Evolutionary conservation across 2,797 vertebrate genomes (phyloP).

Genomic region (Gambusia yucatana): DNA sequence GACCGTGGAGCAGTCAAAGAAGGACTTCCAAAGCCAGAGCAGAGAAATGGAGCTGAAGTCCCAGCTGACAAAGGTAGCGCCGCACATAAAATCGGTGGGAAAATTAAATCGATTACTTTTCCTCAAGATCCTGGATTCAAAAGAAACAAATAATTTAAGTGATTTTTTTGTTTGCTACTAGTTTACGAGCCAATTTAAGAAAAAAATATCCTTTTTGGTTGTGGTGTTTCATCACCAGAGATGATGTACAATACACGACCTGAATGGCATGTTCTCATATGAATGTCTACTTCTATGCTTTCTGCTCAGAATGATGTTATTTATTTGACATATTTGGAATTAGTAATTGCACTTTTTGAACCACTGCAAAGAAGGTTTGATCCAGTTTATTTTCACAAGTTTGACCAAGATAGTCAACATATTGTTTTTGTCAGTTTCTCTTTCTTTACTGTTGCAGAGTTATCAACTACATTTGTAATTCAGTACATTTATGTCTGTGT

Average conservation of each 20-base stretch:
- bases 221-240: background rate
- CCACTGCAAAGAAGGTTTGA: too few species aligned
- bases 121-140: background rate
- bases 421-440: too few species aligned
- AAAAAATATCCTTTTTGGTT: background rate
- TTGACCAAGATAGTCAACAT: too few species aligned
- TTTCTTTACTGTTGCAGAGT: too few species aligned
- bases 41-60: slow-evolving; percentile 53
- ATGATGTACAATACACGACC: background rate
- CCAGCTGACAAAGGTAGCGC: slow-evolving; percentile 58
- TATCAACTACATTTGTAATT: too few species aligned
- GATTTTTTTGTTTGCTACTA: background rate
- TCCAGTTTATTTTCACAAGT: too few species aligned
- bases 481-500: too few species aligned
- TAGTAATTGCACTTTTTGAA: too few species aligned
- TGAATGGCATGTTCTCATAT: background rate
- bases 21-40: slow-evolving; percentile 41
- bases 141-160: background rate
- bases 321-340: too few species aligned
- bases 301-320: too few species aligned
- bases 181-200: background rate
- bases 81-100: background rate
- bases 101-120: background rate
- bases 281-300: too few species aligned
- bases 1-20: slow-evolving; percentile 48